These are phyloP conservation scores for Acropora tenuis DNA, from an alignment of 64 coral and sea anemone genomes.

Conservation along the genomic window DNA sequence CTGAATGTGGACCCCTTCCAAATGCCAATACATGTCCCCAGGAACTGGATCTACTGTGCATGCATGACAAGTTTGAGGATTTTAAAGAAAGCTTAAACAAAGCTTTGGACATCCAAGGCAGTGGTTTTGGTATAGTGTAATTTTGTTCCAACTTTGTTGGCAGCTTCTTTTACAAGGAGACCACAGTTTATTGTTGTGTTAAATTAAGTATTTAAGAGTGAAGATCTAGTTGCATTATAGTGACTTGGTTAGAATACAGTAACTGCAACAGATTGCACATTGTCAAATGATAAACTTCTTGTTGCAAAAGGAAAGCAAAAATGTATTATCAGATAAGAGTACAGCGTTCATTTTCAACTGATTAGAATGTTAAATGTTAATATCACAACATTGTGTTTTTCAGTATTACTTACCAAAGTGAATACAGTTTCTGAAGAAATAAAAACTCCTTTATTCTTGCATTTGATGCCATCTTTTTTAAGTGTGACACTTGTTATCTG, in stretches of 20 bases:
- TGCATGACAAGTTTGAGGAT: conserved; percentile 31
- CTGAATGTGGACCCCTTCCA: conserved; percentile 49
- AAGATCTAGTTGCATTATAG: not conserved
- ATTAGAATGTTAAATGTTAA: not conserved
- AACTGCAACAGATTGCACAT: not conserved
- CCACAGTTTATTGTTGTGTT: conserved; percentile 3
- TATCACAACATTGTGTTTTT: not conserved
- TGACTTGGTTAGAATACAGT: not conserved
- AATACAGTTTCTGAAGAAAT: not conserved
- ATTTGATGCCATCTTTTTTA: not conserved
- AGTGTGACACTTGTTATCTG: not conserved
- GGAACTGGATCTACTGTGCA: conserved; percentile 41
- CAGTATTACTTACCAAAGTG: not conserved
- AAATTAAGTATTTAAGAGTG: not conserved
- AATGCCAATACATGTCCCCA: conserved; percentile 67
- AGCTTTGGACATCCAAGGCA: conserved; percentile 60
- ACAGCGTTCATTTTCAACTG: not conserved
- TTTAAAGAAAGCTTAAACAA: conserved; percentile 57
- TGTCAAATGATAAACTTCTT: not conserved
- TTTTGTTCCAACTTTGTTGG: not conserved
- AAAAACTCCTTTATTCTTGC: not conserved
- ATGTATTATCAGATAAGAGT: not conserved
- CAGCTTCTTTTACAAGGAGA: not conserved
- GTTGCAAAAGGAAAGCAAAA: not conserved
- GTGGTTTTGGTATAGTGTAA: conserved; percentile 63